Evolutionary conservation across 2,888 invertebrate genomes (phyloP).

Genomic region (Petrophora chlorosata): DNA sequence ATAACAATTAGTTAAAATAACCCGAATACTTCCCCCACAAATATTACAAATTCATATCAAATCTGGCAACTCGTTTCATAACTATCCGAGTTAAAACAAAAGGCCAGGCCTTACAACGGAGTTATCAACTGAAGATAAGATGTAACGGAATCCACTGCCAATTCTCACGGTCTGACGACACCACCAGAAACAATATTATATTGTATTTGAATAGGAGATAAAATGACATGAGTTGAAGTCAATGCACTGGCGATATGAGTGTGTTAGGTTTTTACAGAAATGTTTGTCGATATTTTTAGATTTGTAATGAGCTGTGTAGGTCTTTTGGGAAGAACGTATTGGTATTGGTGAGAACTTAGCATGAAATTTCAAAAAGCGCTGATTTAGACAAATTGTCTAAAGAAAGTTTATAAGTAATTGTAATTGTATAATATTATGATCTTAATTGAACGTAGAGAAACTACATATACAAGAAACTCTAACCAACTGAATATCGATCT

Average conservation of each 20-base stretch:
- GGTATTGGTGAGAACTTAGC: too few relatives aligned
- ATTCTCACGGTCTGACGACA: conserved; percentile 34
- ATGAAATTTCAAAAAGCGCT: too few relatives aligned
- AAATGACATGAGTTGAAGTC: conserved; percentile 27
- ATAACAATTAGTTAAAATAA: conserved; percentile 15
- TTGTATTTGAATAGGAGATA: conserved; percentile 36
- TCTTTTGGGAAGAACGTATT: too few relatives aligned
- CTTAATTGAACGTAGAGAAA: too few relatives aligned
- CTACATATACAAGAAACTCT: too few relatives aligned
- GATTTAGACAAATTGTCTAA: too few relatives aligned
- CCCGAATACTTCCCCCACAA: conserved; percentile 1
- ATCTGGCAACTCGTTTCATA: conserved; percentile 29
- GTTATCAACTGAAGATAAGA: conserved; percentile 37
- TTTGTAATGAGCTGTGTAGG: too few relatives aligned
- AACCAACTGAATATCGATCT: too few relatives aligned
- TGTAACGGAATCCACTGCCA: conserved; percentile 27
- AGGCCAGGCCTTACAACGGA: conserved; percentile 31
- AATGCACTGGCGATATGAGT: conserved; percentile 30
- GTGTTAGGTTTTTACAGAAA: too few relatives aligned
- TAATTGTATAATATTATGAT: too few relatives aligned
- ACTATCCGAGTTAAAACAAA: conserved; percentile 33
- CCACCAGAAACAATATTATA: conserved; percentile 34
- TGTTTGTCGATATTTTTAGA: too few relatives aligned
- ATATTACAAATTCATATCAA: conserved; percentile 17
- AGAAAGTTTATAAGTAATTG: too few relatives aligned